Percentiles rank a stretch among this genome's conserved stretches.
Conservation (phyloP, 2,113 vertebrate species). For the Nansenia antarctica region DNA sequence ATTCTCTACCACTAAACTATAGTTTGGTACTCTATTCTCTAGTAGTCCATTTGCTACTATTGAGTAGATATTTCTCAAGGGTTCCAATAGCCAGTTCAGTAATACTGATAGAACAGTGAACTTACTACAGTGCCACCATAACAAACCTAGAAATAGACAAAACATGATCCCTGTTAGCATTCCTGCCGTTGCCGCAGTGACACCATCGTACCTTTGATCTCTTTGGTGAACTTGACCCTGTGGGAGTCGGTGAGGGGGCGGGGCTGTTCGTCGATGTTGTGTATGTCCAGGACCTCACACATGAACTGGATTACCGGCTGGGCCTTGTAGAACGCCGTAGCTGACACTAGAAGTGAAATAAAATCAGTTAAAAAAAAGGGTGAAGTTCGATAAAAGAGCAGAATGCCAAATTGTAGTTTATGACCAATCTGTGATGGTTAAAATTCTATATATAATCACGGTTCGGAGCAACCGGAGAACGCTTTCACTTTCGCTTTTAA, state of each 20-base stretch:
- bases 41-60: too few relatives aligned
- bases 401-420: too few relatives aligned
- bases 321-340: conserved; percentile 98
- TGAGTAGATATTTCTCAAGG: too few relatives aligned
- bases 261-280: conserved; percentile 97
- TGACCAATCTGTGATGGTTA: too few relatives aligned
- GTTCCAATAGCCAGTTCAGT: neutral
- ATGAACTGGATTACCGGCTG: conserved; percentile 98
- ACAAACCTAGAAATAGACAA: neutral
- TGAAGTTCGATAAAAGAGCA: too few relatives aligned
- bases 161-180: neutral
- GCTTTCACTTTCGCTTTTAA: too few relatives aligned
- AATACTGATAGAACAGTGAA: neutral
- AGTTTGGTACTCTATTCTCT: too few relatives aligned
- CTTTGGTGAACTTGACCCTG: conserved; percentile 99
- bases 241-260: conserved; percentile 95
- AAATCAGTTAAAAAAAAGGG: neutral
- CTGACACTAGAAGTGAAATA: conserved; percentile 80
- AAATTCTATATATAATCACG: too few relatives aligned
- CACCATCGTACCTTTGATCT: conserved; percentile 90
- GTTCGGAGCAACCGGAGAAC: too few relatives aligned
- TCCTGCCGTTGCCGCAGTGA: neutral
- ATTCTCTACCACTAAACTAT: too few relatives aligned
- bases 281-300: conserved; percentile 98
- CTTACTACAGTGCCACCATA: conserved; percentile 9